Conservation (phyloP, 2,113 vertebrate genomes). For the Grammomys surdaster region DNA sequence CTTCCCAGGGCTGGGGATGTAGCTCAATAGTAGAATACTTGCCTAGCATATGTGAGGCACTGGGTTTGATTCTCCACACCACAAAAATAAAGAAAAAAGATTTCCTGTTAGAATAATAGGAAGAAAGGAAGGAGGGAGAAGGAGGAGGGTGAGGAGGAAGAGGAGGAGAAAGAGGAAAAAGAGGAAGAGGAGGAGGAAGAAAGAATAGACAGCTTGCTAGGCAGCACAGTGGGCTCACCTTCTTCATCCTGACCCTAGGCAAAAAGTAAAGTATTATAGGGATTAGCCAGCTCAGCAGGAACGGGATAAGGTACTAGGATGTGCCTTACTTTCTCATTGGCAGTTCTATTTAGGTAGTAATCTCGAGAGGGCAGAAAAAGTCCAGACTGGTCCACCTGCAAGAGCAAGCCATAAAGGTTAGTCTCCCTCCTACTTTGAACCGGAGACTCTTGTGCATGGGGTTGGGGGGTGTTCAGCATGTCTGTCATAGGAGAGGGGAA, state of each 20-base stretch:
- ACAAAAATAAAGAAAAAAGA: neutral
- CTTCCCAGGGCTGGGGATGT: neutral
- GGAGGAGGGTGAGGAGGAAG: no score
- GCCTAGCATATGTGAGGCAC: neutral
- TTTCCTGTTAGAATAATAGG: neutral
- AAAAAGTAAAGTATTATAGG: constrained; percentile 12
- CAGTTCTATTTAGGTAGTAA: constrained; percentile 98
- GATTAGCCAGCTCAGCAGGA: neutral
- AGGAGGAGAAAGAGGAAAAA: no score
- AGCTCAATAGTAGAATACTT: neutral
- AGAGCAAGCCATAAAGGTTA: constrained; percentile 29
- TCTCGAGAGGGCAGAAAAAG: constrained; percentile 97
- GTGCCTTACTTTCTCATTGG: constrained; percentile 95
- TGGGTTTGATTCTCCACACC: neutral
- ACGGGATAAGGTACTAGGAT: neutral
- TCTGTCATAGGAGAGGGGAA: neutral
- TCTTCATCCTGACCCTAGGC: neutral
- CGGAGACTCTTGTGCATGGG: neutral
- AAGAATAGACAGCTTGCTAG: neutral
- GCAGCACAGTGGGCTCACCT: neutral
- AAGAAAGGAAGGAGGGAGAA: neutral
- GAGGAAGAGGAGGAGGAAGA: neutral
- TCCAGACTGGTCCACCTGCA: constrained; percentile 96
- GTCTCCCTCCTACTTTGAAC: neutral
- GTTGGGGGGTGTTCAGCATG: neutral